Percentiles rank a stretch among this genome's conserved stretches.
Conservation (phyloP, 2,888 invertebrate species). For the Ophion ventricosus region DNA sequence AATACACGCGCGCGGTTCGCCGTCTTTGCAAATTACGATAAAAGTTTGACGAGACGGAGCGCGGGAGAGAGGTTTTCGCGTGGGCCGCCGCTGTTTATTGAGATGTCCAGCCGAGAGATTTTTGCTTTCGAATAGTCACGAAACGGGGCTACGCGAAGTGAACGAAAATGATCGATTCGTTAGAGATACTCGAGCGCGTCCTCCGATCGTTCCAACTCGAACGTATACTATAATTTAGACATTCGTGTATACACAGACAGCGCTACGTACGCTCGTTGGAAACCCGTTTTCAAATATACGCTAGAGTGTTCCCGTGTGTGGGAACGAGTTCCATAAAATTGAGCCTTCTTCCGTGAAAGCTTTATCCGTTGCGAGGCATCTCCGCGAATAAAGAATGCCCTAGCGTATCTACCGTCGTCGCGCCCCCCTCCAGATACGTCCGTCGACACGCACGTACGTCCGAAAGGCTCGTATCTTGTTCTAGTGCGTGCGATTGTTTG, state of each 20-base stretch:
- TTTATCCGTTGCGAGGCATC: slow-evolving; percentile 73
- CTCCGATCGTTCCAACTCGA: not conserved
- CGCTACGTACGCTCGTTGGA: slow-evolving; percentile 40
- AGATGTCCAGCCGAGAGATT: not conserved
- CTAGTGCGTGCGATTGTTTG: slow-evolving; percentile 11
- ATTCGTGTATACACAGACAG: not conserved
- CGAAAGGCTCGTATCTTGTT: not conserved
- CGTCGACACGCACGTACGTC: not conserved
- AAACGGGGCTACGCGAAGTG: no score
- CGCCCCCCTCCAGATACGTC: not conserved
- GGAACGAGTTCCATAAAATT: slow-evolving; percentile 82
- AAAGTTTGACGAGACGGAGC: no score
- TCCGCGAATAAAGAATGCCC: slow-evolving; percentile 43
- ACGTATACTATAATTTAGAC: no score
- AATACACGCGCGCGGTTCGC: no score
- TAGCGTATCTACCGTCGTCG: slow-evolving; percentile 20
- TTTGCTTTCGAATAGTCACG: not conserved
- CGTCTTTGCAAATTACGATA: no score
- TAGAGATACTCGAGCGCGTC: not conserved
- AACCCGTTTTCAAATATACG: slow-evolving; percentile 62
- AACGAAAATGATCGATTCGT: not conserved
- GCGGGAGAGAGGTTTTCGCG: no score
- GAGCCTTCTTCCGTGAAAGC: slow-evolving; percentile 79
- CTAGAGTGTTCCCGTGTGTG: slow-evolving; percentile 59
- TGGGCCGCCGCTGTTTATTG: slow-evolving; percentile 1